Conservation (phyloP, 1,140 invertebrate genomes). For the Tachypleus tridentatus region DNA sequence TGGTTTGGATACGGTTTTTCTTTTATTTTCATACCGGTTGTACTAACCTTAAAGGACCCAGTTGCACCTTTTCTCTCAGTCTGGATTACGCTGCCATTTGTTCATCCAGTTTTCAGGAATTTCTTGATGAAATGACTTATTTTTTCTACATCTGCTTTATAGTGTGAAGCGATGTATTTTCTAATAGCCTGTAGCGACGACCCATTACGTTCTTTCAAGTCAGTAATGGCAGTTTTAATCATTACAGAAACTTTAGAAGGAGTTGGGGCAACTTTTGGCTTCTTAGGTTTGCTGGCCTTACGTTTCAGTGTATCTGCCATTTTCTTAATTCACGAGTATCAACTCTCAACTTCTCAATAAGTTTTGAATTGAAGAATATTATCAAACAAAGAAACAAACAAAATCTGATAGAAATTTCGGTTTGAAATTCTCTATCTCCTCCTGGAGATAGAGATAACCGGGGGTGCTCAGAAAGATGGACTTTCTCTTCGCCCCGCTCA, state of each 20-base stretch:
- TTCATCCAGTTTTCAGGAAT: conserved; percentile 44
- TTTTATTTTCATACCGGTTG: conserved; percentile 23
- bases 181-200: conserved; percentile 49
- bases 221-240: conserved; percentile 23
- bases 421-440: no score
- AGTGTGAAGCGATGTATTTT: conserved; percentile 46
- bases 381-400: no score
- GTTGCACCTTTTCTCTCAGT: conserved; percentile 48
- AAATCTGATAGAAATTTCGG: no score
- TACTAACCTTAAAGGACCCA: conserved; percentile 44
- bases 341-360: no score
- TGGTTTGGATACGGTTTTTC: not conserved
- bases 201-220: conserved; percentile 41
- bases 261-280: conserved; percentile 19
- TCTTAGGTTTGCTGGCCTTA: conserved; percentile 25
- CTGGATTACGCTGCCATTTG: conserved; percentile 41
- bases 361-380: no score
- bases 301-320: conserved; percentile 27
- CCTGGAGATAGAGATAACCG: no score
- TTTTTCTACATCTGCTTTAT: conserved; percentile 44
- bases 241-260: conserved; percentile 28
- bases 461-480: no score
- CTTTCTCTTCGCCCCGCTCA: no score
- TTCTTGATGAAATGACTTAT: conserved; percentile 46
- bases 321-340: no score